Percentiles rank a stretch among this genome's conserved stretches.
Evolutionary conservation across 2,888 invertebrate genomes (phyloP).

Genomic region (Dione juno): DNA sequence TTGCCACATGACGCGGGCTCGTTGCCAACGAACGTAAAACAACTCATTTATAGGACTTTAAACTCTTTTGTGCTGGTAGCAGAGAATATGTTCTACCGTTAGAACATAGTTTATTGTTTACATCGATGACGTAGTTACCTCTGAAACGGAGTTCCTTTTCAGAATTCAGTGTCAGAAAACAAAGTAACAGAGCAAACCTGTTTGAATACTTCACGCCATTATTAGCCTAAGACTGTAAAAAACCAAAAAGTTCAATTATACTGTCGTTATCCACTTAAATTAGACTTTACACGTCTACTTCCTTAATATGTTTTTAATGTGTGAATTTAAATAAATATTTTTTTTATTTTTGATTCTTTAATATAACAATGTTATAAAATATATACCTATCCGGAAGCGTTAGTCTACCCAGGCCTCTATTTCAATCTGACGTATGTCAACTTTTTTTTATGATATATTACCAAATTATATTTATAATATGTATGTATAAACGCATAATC

Average conservation of each 20-base stretch:
- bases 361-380: neutral
- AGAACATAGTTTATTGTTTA: constrained; percentile 25
- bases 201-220: neutral
- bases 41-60: neutral
- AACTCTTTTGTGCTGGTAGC: neutral
- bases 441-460: no score
- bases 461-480: no score
- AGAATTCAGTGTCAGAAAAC: constrained; percentile 2
- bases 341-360: neutral
- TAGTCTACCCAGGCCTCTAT: neutral
- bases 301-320: neutral
- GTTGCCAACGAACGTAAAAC: constrained; percentile 27
- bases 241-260: neutral
- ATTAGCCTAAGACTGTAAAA: neutral
- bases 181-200: neutral
- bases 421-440: neutral
- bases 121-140: constrained; percentile 27
- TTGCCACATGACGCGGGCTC: constrained; percentile 23
- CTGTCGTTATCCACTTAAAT: neutral
- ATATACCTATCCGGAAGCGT: neutral
- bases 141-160: constrained; percentile 28
- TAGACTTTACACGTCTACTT: neutral
- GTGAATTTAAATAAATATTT: neutral
- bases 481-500: no score
- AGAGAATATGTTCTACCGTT: constrained; percentile 8